A percentile compares a stretch with the other conserved stretches of the same genome.
Conservation (phyloP, 2,797 vertebrate genomes). For the Cyprinodon diabolis region DNA sequence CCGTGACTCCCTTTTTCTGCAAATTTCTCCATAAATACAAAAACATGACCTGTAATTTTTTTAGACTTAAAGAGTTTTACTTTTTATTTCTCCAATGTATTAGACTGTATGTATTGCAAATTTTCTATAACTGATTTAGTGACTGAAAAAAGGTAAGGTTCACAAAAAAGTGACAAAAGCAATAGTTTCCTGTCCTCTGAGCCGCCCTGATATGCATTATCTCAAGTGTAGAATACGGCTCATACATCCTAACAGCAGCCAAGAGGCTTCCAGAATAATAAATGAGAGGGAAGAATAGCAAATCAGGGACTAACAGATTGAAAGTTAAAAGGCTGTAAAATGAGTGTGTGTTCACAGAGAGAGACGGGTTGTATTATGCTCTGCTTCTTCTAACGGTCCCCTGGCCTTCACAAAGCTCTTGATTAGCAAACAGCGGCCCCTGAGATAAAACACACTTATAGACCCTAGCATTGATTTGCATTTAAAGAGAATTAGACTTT, state of each 20-base stretch:
- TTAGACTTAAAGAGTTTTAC: background rate
- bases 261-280: slow-evolving; percentile 50
- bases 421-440: slow-evolving; percentile 77
- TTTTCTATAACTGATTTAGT: background rate
- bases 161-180: background rate
- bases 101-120: background rate
- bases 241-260: slow-evolving; percentile 36
- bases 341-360: slow-evolving; percentile 68
- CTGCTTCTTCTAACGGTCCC: slow-evolving; percentile 66
- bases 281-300: slow-evolving; percentile 54
- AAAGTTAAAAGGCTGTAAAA: slow-evolving; percentile 81
- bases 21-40: background rate
- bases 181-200: slow-evolving; percentile 28
- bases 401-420: slow-evolving; percentile 77
- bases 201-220: slow-evolving; percentile 51
- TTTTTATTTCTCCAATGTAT: background rate
- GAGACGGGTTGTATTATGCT: slow-evolving; percentile 53
- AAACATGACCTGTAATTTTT: background rate
- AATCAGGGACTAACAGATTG: slow-evolving; percentile 69
- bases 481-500: slow-evolving; percentile 64
- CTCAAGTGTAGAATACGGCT: slow-evolving; percentile 51
- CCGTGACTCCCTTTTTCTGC: too few relatives aligned
- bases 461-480: slow-evolving; percentile 64
- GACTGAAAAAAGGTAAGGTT: background rate
- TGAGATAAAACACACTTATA: slow-evolving; percentile 71